A percentile compares a stretch with the other conserved stretches of the same genome.
phyloP scores from a whole-genome alignment of 2,797 vertebrate genomes.

The Graptemys geographica region DNA sequence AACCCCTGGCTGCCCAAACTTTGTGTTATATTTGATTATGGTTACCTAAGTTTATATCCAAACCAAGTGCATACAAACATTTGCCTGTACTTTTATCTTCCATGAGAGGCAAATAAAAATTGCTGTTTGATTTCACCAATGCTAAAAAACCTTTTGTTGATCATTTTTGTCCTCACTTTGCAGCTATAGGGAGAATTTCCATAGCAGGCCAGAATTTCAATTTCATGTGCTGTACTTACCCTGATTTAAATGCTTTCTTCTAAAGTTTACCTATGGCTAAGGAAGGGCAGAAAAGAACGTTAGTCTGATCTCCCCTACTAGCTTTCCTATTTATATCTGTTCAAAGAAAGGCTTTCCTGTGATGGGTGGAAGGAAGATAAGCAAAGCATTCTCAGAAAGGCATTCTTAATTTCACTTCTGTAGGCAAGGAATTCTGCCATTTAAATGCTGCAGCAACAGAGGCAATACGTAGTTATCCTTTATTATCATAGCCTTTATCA shows the following conservation, averaged over 20 bases:
- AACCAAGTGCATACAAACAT: not conserved
- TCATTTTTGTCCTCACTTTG: not conserved
- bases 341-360: accelerated
- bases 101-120: not conserved
- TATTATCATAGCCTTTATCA: not conserved
- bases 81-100: not conserved
- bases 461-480: not conserved
- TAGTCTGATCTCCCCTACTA: not conserved
- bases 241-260: not conserved
- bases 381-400: not conserved
- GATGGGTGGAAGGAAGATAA: not conserved
- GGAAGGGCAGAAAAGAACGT: accelerated
- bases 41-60: not conserved
- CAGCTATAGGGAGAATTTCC: not conserved
- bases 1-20: not conserved
- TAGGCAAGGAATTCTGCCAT: not conserved
- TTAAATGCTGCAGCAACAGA: not conserved
- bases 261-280: not conserved
- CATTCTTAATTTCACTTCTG: not conserved
- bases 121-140: not conserved
- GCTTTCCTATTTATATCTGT: not conserved
- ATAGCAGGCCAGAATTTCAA: not conserved
- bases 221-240: not conserved
- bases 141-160: not conserved
- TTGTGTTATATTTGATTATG: not conserved